Base-by-base conservation (phyloP, 2,888 invertebrate genomes). In the Sphecodes monilicornis region DNA sequence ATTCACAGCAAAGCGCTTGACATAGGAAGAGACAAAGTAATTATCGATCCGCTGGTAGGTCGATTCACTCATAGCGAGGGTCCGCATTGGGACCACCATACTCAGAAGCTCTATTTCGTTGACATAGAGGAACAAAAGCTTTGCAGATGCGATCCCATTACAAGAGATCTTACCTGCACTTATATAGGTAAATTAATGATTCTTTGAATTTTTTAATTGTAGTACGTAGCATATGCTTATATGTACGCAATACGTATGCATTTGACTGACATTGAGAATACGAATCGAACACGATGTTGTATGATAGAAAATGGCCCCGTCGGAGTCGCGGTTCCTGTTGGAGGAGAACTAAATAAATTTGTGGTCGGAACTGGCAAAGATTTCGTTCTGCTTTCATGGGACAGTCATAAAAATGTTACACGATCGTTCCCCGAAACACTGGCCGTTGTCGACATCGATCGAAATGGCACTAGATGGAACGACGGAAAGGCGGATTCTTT, bases 401-500 rank as follows among this genome's bases (percentile, higher is more conserved):
- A 96, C 88, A 95, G 95, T 18, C 89, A 92, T 16, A 86, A 78
- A 4, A 90, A 93, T 72, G 39, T 79, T 4, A 73, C 84, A 2
- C 79, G 88, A 50, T 91, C 92, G 18, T 29, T 77, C 13, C 60
- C 86, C 29, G 29, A 90, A 81, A 88, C 89, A 32, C 86, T 96
- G 29, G 91, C 94, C 18, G 93, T 95, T 0, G 95, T 96, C 0
- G 96, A 96, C n/a, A 85, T 89, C 0, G 93, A 95, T 84, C 95
- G 95, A 84, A 95, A 93, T 1, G 95, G 96, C 26, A 95, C 95
- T 76, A 93, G 97, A 72, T 96, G 96, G 91, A 97, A 97, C 88
- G 97, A 97, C 91, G 97, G 96, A 60, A 97, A 97, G 92, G 97
- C 96, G 68, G 97, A 97, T 92, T 95, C 96, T 3, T 95, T 93